Percentiles rank a stretch among this genome's conserved stretches.
These are phyloP conservation scores for Yasuhikotakia modesta DNA, from an alignment of 2,797 vertebrate genomes.

Conservation along the genomic window DNA sequence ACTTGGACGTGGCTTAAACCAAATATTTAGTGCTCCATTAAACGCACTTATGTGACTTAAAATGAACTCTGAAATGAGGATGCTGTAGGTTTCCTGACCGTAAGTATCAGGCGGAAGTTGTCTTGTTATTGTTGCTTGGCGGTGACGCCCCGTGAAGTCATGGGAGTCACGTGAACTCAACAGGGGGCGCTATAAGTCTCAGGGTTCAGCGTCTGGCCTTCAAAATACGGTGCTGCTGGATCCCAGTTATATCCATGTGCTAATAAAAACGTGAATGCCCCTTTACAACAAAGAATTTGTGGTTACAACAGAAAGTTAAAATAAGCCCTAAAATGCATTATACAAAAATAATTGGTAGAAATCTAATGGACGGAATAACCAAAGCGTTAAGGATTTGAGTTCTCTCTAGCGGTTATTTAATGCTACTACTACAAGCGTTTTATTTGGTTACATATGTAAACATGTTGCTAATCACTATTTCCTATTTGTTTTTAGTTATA, in stretches of 20 bases:
- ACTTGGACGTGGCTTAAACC: not conserved
- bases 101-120: constrained; percentile 48
- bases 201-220: not conserved
- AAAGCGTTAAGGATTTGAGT: not conserved
- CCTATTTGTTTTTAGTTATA: not conserved
- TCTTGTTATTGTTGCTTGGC: constrained; percentile 24
- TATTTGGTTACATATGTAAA: no score
- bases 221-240: not conserved
- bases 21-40: not conserved
- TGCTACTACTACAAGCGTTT: not conserved
- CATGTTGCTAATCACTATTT: not conserved
- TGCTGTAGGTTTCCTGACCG: not conserved
- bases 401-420: not conserved
- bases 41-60: not conserved
- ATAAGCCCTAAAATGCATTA: not conserved
- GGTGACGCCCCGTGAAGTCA: constrained; percentile 33
- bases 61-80: not conserved
- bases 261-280: not conserved
- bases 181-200: not conserved
- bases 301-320: not conserved
- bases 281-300: not conserved
- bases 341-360: not conserved
- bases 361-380: not conserved
- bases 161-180: not conserved
- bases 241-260: not conserved